A percentile compares a stretch with the other conserved stretches of the same genome.
phyloP scores from a whole-genome alignment of 2,888 invertebrate genomes.

The Pseudococcus longispinus region DNA sequence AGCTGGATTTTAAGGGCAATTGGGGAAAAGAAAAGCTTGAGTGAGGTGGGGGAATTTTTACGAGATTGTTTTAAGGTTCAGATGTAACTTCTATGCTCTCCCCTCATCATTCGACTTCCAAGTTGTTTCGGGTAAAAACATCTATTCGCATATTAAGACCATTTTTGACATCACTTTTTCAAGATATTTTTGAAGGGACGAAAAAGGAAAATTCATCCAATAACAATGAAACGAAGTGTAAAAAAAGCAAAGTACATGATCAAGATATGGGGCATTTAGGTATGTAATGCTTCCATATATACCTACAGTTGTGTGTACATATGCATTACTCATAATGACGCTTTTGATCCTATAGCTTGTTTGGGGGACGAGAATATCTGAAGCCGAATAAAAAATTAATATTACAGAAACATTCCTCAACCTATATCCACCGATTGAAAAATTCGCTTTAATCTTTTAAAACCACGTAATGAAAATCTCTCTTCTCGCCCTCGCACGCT shows the following conservation, averaged over 20 bases:
- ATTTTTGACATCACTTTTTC: too few species aligned
- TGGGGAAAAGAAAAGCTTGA: too few species aligned
- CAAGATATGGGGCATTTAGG: background rate
- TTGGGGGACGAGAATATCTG: background rate
- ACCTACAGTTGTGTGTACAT: background rate
- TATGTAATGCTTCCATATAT: background rate
- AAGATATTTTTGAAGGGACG: too few species aligned
- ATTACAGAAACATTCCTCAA: background rate
- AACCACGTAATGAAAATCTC: background rate
- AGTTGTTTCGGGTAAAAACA: too few species aligned
- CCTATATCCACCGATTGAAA: background rate
- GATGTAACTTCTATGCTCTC: too few species aligned
- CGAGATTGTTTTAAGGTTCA: too few species aligned
- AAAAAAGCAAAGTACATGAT: background rate
- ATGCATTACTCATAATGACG: background rate
- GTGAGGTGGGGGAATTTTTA: too few species aligned
- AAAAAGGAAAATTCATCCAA: too few species aligned
- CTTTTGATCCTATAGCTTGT: background rate
- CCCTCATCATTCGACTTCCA: too few species aligned
- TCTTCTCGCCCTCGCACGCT: background rate
- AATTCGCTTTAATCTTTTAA: conserved; percentile 7
- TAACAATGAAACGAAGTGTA: too few species aligned
- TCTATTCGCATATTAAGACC: too few species aligned
- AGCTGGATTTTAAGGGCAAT: too few species aligned
- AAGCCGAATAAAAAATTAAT: background rate